Evolutionary conservation across 2,113 vertebrate genomes (phyloP).

Genomic region (Nestor notabilis): DNA sequence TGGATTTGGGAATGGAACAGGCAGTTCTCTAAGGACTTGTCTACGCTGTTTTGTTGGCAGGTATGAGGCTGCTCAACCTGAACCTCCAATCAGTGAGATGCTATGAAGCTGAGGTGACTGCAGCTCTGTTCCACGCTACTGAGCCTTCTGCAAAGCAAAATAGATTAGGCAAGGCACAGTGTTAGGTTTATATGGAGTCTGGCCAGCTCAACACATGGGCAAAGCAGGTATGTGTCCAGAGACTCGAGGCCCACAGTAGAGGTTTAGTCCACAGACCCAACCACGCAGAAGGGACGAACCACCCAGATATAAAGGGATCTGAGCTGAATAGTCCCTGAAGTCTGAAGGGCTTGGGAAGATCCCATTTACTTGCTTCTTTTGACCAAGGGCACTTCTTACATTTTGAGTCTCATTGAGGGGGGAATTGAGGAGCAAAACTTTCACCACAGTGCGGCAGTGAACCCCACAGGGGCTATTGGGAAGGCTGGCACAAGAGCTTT

Average conservation of each 20-base stretch:
- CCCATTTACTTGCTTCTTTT: background rate
- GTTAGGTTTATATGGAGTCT: background rate
- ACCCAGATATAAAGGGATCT: fast-evolving
- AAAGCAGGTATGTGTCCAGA: background rate
- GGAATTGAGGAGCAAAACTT: background rate
- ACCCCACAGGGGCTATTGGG: background rate
- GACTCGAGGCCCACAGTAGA: background rate
- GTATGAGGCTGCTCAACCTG: background rate
- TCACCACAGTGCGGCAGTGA: background rate
- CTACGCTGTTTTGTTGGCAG: background rate
- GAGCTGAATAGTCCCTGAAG: background rate
- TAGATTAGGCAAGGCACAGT: background rate
- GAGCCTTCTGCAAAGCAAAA: constrained; percentile 2
- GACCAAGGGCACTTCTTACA: background rate
- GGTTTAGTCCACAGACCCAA: background rate
- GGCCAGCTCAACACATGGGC: background rate
- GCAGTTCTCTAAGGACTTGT: background rate
- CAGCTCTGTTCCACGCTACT: background rate
- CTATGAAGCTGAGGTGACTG: background rate
- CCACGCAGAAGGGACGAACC: background rate
- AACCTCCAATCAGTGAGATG: background rate
- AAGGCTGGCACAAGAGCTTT: background rate
- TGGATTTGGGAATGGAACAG: background rate
- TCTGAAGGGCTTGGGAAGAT: background rate
- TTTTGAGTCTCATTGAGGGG: background rate